These are phyloP conservation scores for Oeneis ivallda DNA, from an alignment of 2,888 invertebrate genomes.

Conservation along the genomic window DNA sequence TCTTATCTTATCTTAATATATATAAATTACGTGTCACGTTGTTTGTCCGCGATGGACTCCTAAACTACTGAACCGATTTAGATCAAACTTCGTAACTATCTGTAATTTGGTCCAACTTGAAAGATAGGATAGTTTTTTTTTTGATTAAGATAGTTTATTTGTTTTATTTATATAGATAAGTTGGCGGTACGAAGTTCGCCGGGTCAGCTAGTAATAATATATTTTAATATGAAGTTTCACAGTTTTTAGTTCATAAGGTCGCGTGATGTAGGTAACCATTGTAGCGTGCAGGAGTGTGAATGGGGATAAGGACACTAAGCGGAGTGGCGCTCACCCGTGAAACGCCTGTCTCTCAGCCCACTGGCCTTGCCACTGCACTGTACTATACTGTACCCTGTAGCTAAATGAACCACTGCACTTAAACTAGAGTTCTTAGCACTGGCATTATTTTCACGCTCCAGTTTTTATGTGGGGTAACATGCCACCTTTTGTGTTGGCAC, in stretches of 20 bases:
- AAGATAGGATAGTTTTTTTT: no score
- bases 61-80: no score
- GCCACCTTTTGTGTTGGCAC: background rate
- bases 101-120: no score
- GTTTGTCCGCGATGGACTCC: no score
- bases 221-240: no score
- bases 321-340: constrained; percentile 4
- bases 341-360: background rate
- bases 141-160: no score
- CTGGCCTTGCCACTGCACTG: constrained; percentile 7
- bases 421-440: background rate
- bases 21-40: no score
- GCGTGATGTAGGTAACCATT: background rate
- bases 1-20: no score
- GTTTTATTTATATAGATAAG: no score
- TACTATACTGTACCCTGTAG: background rate
- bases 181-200: no score
- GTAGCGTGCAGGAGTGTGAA: background rate
- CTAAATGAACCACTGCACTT: background rate
- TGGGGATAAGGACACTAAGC: background rate
- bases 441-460: constrained; percentile 7
- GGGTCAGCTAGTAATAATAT: no score
- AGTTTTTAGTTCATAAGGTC: background rate
- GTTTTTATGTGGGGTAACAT: background rate
- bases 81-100: no score